These are phyloP conservation scores for Polydrusus pterygomalis DNA, from an alignment of 2,888 invertebrate species.

Conservation along the genomic window DNA sequence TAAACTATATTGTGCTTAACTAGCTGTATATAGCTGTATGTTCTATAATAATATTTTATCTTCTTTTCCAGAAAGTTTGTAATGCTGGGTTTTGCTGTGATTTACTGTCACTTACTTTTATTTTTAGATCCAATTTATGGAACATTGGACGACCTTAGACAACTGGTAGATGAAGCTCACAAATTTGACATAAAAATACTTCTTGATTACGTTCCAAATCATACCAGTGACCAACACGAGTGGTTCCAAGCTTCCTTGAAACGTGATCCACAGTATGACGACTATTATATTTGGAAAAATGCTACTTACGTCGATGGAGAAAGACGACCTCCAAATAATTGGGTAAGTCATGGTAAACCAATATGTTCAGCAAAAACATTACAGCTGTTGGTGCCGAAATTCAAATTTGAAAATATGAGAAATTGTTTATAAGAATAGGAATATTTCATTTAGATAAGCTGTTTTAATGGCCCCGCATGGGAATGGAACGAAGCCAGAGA, in stretches of 20 bases:
- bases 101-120: too few relatives aligned
- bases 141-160: conserved; percentile 81
- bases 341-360: conserved; percentile 15
- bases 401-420: too few relatives aligned
- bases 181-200: conserved; percentile 24
- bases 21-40: too few relatives aligned
- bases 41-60: too few relatives aligned
- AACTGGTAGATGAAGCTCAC: conserved; percentile 57
- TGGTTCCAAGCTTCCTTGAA: conserved; percentile 33
- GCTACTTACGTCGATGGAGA: conserved; percentile 19
- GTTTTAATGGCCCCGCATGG: conserved; percentile 66
- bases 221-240: conserved; percentile 33
- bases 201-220: conserved; percentile 36
- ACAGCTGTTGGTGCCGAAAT: too few relatives aligned
- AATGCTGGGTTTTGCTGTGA: too few relatives aligned
- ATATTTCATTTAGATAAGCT: conserved; percentile 61
- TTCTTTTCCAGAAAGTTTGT: too few relatives aligned
- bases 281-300: conserved; percentile 33
- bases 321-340: conserved; percentile 32
- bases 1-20: too few relatives aligned
- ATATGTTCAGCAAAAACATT: too few relatives aligned
- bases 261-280: conserved; percentile 9
- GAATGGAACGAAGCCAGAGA: conserved; percentile 78
- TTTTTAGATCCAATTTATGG: conserved; percentile 83
- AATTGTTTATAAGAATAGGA: too few relatives aligned